Base-by-base conservation (phyloP, 1,140 invertebrate genomes). In the Micrasema minimum region DNA sequence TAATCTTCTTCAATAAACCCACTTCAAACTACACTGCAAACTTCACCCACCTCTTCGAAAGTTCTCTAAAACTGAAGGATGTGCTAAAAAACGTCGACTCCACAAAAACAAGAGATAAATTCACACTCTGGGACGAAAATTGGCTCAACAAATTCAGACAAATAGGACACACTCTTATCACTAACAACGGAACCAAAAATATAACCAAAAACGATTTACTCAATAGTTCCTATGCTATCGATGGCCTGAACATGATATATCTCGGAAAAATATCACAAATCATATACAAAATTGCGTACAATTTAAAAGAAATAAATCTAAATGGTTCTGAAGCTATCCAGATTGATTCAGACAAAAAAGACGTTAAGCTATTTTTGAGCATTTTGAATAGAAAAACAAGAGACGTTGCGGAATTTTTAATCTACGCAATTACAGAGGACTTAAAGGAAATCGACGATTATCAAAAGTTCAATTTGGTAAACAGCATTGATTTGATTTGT, bases 241-340 rank as follows among this genome's bases (percentile, higher is more conserved):
- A 70, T 12, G 61, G 46, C 11, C 31, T 75, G 7, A 75, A 69
- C 6, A 72, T 74, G n/a, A 76, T 80, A 35, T 85, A 83, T 75
- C 77, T 84, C 16, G 80, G 80, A 3, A 80, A 79, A 79, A 76
- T 83, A 46, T 78, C 80, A n/a, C 67, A 76, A 48, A 77, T 81
- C 9, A 72, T 81, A 11, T 80, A 80, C 53, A 80, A 82, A 75
- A 18, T 84, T 23, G 50, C 71, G 7, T 65, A 23, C 46, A 76
- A 65, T 14, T 31, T 81, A 35, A 75, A 79, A 10, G 71, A 69
- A 31, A 23, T 80, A 22, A 46, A 69, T 23, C 64, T 38, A 11
- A 64, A 74, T 50, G 37, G 70, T 22, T 16, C 57, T 7, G 31
- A 55, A 55, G 20, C 11, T 10, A 48, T 48, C 12, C 12, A 51